These are phyloP conservation scores for Leptosomus discolor DNA, from an alignment of 2,113 vertebrate species.

Conservation along the genomic window DNA sequence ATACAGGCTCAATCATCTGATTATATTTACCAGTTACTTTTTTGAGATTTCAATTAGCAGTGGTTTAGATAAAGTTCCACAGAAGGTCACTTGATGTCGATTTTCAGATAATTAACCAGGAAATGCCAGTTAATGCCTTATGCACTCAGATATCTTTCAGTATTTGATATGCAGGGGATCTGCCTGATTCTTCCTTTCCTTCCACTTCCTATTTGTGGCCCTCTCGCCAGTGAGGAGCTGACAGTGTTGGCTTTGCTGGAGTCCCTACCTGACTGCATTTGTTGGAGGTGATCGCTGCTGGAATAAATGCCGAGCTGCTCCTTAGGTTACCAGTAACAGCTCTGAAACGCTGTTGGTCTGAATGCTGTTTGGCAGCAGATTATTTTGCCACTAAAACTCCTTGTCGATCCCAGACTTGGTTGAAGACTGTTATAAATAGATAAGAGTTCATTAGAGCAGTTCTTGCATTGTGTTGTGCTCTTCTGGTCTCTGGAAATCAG, in stretches of 20 bases:
- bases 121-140: background rate
- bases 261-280: background rate
- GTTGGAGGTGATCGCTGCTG: background rate
- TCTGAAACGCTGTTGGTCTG: background rate
- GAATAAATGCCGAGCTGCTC: background rate
- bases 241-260: background rate
- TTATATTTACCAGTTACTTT: background rate
- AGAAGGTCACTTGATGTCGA: background rate
- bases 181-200: background rate
- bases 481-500: background rate
- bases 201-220: background rate
- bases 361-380: background rate
- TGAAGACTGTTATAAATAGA: background rate
- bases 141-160: fast-evolving
- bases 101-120: background rate
- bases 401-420: fast-evolving
- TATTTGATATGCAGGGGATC: background rate
- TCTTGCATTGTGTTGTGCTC: background rate
- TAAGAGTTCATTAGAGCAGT: background rate
- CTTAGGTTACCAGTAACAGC: background rate
- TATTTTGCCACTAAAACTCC: background rate
- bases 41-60: background rate
- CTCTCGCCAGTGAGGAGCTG: background rate
- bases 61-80: background rate
- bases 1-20: background rate